These are phyloP conservation scores for Polydrusus cervinus DNA, from an alignment of 2,888 invertebrate species.

Conservation along the genomic window DNA sequence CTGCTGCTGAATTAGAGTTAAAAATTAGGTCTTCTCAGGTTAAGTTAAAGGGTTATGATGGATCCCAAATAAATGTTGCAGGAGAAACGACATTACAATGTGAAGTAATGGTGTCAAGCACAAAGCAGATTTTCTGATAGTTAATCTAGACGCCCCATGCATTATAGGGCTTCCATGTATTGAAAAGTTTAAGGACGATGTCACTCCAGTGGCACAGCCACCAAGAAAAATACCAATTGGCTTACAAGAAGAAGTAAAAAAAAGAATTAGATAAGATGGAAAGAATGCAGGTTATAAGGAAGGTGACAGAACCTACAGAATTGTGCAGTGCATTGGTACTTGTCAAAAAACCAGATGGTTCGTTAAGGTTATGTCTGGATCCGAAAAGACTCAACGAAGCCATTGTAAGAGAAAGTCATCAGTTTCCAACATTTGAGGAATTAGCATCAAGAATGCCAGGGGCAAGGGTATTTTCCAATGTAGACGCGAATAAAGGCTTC, in stretches of 20 bases:
- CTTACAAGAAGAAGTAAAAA: conserved; percentile 8
- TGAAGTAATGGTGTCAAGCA: neutral
- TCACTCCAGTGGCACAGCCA: neutral
- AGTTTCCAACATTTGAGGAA: conserved; percentile 13
- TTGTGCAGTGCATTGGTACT: conserved; percentile 18
- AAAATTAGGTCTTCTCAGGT: neutral
- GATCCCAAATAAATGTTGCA: neutral
- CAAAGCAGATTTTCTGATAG: conserved; percentile 17
- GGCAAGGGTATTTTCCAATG: conserved; percentile 23
- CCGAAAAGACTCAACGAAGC: conserved; percentile 11
- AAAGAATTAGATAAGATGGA: conserved; percentile 22
- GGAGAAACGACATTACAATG: neutral
- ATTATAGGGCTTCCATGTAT: conserved; percentile 23
- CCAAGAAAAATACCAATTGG: conserved; percentile 29
- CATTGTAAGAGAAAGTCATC: conserved; percentile 3
- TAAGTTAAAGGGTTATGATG: conserved; percentile 26
- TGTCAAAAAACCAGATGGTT: conserved; percentile 12
- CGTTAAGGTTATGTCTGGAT: neutral
- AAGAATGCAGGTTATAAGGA: conserved; percentile 2
- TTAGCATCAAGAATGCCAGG: conserved; percentile 32
- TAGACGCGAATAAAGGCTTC: conserved; percentile 32
- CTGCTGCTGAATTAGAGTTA: neutral
- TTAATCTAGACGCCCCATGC: conserved; percentile 18
- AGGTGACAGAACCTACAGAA: too few relatives aligned
- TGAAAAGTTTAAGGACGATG: conserved; percentile 1